phyloP scores from a whole-genome alignment of 2,797 vertebrate genomes.

The Gymnocypris eckloni region DNA sequence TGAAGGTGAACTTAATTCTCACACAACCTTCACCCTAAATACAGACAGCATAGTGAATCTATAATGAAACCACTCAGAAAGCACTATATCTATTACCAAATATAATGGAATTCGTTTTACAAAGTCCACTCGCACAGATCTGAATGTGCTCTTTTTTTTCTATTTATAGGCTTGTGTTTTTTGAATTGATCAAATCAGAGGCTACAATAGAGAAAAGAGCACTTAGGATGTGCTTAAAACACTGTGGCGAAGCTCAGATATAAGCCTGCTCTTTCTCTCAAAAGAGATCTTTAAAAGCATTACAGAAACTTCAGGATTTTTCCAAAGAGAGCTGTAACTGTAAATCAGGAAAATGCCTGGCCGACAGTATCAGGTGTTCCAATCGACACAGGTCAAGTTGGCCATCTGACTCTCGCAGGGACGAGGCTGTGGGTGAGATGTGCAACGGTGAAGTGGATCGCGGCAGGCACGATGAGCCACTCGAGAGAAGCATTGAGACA shows the following conservation, averaged over 20 bases:
- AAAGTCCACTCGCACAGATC: conserved; percentile 68
- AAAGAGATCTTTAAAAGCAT: conserved; percentile 51
- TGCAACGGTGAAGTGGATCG: conserved; percentile 67
- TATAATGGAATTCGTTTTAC: conserved; percentile 63
- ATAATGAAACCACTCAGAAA: conserved; percentile 74
- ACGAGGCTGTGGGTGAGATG: conserved; percentile 68
- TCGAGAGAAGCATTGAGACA: conserved; percentile 71
- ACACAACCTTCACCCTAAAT: conserved; percentile 73
- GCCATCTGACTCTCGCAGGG: conserved; percentile 70
- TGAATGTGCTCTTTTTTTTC: conserved; percentile 59
- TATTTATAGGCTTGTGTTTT: conserved; percentile 48
- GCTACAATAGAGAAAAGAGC: conserved; percentile 49
- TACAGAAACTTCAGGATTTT: conserved; percentile 49
- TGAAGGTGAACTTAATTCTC: conserved; percentile 84
- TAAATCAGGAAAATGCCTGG: conserved; percentile 57
- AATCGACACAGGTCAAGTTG: conserved; percentile 77
- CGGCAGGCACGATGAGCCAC: conserved; percentile 76
- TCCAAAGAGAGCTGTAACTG: conserved; percentile 46
- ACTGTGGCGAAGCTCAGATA: conserved; percentile 19
- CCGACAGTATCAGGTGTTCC: conserved; percentile 70
- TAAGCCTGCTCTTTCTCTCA: conserved; percentile 14
- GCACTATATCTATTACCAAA: conserved; percentile 71
- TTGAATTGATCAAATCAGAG: conserved; percentile 62
- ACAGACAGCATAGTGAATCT: conserved; percentile 73
- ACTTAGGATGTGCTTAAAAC: conserved; percentile 48